phyloP scores from a whole-genome alignment of 2,797 vertebrate genomes.

The Thripadectes ignobilis region DNA sequence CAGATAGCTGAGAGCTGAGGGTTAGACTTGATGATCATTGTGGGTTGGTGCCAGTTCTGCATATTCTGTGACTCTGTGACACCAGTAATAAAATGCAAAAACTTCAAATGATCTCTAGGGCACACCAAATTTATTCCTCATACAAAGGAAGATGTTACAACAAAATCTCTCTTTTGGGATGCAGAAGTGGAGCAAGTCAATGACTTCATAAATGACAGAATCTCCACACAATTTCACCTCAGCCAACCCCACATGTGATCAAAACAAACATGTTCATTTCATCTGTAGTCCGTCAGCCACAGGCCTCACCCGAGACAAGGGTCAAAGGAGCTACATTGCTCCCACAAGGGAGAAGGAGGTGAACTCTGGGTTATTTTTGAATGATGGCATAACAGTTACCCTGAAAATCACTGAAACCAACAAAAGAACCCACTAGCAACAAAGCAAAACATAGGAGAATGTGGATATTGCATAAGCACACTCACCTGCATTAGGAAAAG shows the following conservation, averaged over 20 bases:
- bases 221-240: not conserved
- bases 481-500: not conserved
- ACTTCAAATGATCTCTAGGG: not conserved
- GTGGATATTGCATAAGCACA: not conserved
- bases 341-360: not conserved
- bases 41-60: not conserved
- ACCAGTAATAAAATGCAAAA: not conserved
- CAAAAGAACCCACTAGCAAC: not conserved
- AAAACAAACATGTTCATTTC: not conserved
- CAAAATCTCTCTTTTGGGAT: not conserved
- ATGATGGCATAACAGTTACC: rapidly evolving
- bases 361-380: not conserved
- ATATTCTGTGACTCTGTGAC: not conserved
- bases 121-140: not conserved
- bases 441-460: not conserved
- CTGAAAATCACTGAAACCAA: not conserved
- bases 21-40: not conserved
- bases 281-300: rapidly evolving
- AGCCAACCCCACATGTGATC: rapidly evolving
- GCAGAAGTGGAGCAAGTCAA: not conserved
- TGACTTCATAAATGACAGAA: not conserved
- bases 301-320: not conserved
- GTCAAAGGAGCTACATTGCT: not conserved
- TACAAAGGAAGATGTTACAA: not conserved
- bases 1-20: not conserved